Evolutionary conservation across 2,888 invertebrate species (phyloP), one percentile per base, ranked within the genome.

Genomic region (Smittia sp.): DNA sequence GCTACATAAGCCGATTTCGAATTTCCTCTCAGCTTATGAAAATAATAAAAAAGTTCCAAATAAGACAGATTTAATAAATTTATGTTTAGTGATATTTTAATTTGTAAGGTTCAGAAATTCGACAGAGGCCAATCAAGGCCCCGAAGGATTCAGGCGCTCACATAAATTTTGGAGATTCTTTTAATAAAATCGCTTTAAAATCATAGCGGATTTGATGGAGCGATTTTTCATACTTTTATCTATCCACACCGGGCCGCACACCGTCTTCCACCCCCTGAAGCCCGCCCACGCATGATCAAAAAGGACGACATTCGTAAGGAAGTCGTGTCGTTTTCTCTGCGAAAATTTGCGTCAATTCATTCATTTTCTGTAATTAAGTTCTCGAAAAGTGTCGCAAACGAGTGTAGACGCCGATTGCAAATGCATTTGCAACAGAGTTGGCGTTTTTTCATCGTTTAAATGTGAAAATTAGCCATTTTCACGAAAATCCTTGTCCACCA

Each of bases 241-340:
- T 6, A 38, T 38, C 38, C 38, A 38, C 38, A 11, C 11, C 15
- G 2, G 15, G 15, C n/a, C n/a, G n/a, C n/a, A n/a, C n/a, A 11
- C 46, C 15, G 46, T 46, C 15, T 15, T 46, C n/a, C 2, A 9
- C 6, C 11, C 46, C 68, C 68, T 68, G 1, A 68, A n/a, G 32
- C 18, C 66, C 20, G 18, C 66, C 39, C 27, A 18, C 18, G 18
- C 66, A 66, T 39, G 66, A 66, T 66, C 38, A 66, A 68, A 68
- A 68, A 68, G 68, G 68, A 68, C 68, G 68, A 68, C 13, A 68
- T n/a, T 38, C 18, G 66, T 46, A 68, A 39, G 68, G 46, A 68
- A 68, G 46, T 68, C 24, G 22, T 41, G n/a, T 13, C 11, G n/a
- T 6, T 46, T 46, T 46, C 15, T 15, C 15, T 6, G 46, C n/a